Evolutionary conservation across 2,888 invertebrate species (phyloP), one percentile per base, ranked within the genome.

Genomic region (Stenotaenia linearis): DNA sequence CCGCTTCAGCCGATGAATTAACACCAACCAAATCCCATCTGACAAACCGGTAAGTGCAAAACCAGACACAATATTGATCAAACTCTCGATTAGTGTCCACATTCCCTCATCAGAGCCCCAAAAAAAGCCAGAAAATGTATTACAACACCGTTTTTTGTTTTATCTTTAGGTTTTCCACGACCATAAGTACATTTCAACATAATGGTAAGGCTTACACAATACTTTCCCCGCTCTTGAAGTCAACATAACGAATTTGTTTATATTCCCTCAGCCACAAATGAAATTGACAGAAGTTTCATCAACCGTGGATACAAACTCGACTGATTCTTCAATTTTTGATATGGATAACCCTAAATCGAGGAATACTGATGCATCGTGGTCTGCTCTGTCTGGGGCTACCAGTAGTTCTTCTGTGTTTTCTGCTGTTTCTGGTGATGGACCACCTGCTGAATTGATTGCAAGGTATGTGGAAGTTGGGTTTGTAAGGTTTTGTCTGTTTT

Each of bases 261-360:
- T 45, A 4, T 30, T 74, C 4, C 6, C 37, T 6, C 56, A 78
- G 78, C 78, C 78, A 45, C 78, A 78, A 78, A 45, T 78, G 78
- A 78, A 78, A 78, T 56, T 37, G 23, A 28, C 78, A 4, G 78
- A 78, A 15, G 45, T 23, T 23, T 18, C 28, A 25, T 25, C 78
- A 12, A 50, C 45, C 25, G 25, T 50, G 25, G 56, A 56, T 56
- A 45, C 78, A 25, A 32, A 50, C 15, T 78, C 78, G 12, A 78
- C 78, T 56, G 78, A 78, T 78, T 78, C 78, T 15, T 78, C 78
- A n/a, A 56, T 78, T n/a, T 50, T 78, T 18, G 78, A 69, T 7
- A 30, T 69, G 61, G 78, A 78, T 40, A 69, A 30, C 61, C 30
- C 78, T 21, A 78, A 78, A 35, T 78, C 78, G 4, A 25, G 35